phyloP scores from a whole-genome alignment of 2,113 vertebrate species.

The Peromyscus californicus region DNA sequence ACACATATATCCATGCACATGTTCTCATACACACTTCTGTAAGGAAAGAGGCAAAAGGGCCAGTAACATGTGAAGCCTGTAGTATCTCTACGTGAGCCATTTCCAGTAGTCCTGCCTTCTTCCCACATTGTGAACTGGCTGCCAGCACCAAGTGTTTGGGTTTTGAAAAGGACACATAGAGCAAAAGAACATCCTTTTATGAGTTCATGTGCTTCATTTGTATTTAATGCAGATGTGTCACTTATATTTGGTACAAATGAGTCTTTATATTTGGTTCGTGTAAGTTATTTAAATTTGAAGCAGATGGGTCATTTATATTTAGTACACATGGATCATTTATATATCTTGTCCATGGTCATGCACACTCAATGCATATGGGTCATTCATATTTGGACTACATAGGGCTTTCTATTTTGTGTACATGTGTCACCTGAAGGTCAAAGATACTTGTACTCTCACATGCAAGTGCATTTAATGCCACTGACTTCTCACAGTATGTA shows the following conservation, averaged over 20 bases:
- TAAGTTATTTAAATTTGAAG: background rate
- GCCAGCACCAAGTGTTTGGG: background rate
- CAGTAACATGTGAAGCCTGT: background rate
- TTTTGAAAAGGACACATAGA: background rate
- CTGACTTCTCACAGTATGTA: background rate
- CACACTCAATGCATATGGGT: background rate
- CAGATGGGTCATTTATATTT: conserved; percentile 6
- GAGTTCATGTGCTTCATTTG: background rate
- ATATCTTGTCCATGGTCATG: background rate
- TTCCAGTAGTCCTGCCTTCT: background rate
- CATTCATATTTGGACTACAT: background rate
- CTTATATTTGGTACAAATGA: background rate
- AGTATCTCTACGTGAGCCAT: background rate
- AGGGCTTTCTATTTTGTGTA: background rate
- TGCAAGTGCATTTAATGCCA: background rate
- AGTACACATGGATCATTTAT: background rate
- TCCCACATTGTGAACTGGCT: background rate
- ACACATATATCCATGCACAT: background rate
- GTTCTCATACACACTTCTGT: fast-evolving
- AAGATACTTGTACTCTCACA: background rate
- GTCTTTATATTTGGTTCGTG: background rate
- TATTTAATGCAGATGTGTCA: background rate
- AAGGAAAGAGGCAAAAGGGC: background rate
- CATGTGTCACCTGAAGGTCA: background rate
- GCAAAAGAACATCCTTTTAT: background rate